Evolutionary conservation across 1,140 invertebrate genomes (phyloP).

Genomic region (Stegodyphus mimosarum): DNA sequence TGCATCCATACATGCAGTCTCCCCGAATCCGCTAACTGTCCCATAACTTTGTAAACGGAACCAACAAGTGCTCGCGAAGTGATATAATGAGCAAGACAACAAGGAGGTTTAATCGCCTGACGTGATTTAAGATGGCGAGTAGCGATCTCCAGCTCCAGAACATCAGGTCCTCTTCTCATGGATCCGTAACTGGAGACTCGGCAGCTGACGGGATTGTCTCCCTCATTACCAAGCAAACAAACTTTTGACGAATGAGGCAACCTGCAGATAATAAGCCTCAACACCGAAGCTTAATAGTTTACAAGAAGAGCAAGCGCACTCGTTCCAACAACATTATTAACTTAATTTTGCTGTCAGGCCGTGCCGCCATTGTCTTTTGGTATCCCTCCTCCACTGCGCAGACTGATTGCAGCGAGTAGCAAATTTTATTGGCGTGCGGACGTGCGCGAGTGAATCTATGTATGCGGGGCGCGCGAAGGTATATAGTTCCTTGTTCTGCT

Average conservation of each 20-base stretch:
- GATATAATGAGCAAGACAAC: conserved; percentile 58
- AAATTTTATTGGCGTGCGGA: conserved; percentile 57
- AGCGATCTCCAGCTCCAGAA: conserved; percentile 20
- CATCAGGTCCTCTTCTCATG: conserved; percentile 50
- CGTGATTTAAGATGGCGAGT: conserved; percentile 59
- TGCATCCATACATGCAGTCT: not conserved
- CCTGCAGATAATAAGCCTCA: conserved; percentile 46
- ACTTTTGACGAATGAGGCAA: conserved; percentile 60
- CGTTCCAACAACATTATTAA: conserved; percentile 53
- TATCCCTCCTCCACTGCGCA: not conserved
- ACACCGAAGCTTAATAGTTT: conserved; percentile 53
- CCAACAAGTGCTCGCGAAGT: conserved; percentile 57
- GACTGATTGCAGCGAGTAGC: conserved; percentile 24
- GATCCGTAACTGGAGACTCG: conserved; percentile 40
- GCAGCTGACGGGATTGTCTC: not conserved
- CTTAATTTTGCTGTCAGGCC: conserved; percentile 58
- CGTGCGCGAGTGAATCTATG: conserved; percentile 25
- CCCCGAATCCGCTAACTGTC: conserved; percentile 43
- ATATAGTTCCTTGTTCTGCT: conserved; percentile 21
- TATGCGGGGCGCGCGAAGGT: not conserved
- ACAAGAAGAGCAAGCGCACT: not conserved
- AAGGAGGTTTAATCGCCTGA: conserved; percentile 39
- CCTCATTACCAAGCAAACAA: conserved; percentile 51
- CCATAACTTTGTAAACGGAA: conserved; percentile 61
- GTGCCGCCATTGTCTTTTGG: conserved; percentile 32